Base-by-base conservation (phyloP, 2,797 vertebrate genomes). In the Myripristis jacobus region DNA sequence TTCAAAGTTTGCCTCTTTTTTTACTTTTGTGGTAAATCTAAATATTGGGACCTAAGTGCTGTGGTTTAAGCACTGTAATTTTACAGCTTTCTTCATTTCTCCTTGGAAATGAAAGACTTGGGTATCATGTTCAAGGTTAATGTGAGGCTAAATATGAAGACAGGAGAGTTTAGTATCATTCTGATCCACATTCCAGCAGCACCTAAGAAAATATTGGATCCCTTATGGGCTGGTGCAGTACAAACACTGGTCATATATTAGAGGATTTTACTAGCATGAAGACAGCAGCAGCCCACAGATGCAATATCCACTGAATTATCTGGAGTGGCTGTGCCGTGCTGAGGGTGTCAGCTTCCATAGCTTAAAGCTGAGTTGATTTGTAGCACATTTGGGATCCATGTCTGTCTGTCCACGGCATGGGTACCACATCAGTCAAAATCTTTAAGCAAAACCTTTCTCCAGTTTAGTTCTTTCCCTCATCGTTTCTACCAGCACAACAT, bases 171-270 rank as follows among this genome's bases (percentile, higher is more conserved):
- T 38, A 46, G 66, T 2, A 19, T 66, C 43, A 55, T 59, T 55
- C 36, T 47, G 21, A 21, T 13, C 47, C 48, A 46, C 59, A 15
- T 47, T 67, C 38, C 59, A 25, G 25, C 66, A 47, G 36, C 50
- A 75, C 66, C 82, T 85, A 25, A 67, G 72, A 77, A 79, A 79
- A 81, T 81, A 85, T 52, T 74, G 57, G 58, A 63, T 85, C 60
- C 70, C 65, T 70, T 18, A 0, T 66, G 84, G 77, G 60, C 55
- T 38, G 46, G 48, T 9, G 51, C 31, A 57, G 71, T 64, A 82
- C 62, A 82, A 84, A 78, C 59, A 50, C 55, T 41, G 47, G 62
- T 70, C 62, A 62, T 79, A 79, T 84, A 87, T 80, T 69, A 58
- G 22, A 84, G 65, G 62, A 56, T 62, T 72, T 70, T 74, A 61